phyloP scores from a whole-genome alignment of 2,888 invertebrate species.

The Epirrhoe tristata region DNA sequence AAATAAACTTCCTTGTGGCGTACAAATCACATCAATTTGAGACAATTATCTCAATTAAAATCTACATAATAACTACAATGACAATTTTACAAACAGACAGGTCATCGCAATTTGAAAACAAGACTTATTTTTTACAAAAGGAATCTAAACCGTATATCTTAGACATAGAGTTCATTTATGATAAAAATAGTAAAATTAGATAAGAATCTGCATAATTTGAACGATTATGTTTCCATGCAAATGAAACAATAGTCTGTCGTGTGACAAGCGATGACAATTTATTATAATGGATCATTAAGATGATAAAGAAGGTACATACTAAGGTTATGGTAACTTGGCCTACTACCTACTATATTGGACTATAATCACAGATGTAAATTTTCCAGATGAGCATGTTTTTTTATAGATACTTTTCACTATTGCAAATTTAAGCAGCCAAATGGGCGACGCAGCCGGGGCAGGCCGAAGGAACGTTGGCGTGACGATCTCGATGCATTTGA shows the following conservation, averaged over 20 bases:
- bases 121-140: constrained; percentile 7
- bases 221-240: constrained; percentile 69
- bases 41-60: constrained; percentile 36
- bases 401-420: too few relatives aligned
- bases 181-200: constrained; percentile 23
- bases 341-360: neutral
- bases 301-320: constrained; percentile 4
- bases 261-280: constrained; percentile 62
- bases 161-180: constrained; percentile 16
- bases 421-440: too few relatives aligned
- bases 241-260: constrained; percentile 70
- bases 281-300: constrained; percentile 23
- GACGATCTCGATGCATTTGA: too few relatives aligned
- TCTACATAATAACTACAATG: constrained; percentile 34
- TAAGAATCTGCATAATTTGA: constrained; percentile 61
- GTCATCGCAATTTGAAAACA: constrained; percentile 33
- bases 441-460: too few relatives aligned
- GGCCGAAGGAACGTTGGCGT: too few relatives aligned
- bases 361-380: too few relatives aligned
- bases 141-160: neutral
- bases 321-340: constrained; percentile 21
- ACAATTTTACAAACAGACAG: constrained; percentile 24
- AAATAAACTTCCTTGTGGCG: constrained; percentile 25
- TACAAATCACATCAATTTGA: constrained; percentile 24
- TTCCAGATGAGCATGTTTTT: too few relatives aligned